Base-by-base conservation (phyloP, 1,140 invertebrate species). In the Achroia grisella region DNA sequence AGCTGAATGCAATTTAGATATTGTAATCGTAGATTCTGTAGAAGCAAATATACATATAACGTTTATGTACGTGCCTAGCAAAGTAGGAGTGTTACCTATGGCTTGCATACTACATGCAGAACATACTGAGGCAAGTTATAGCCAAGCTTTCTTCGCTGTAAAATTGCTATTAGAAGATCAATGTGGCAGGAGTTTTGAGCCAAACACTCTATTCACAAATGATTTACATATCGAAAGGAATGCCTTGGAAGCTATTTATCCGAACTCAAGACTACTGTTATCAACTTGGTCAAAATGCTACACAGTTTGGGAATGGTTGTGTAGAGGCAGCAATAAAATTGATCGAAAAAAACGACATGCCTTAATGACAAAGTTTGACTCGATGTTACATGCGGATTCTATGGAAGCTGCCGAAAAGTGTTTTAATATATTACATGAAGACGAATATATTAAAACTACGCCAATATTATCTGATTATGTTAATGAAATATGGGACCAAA, bases 101-200 rank as follows among this genome's bases (percentile, higher is more conserved):
- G 51, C 57, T 2, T 61, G 54, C 23, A 31, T 47, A 1, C 17
- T 61, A 28, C 57, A 57, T 40, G 34, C 34, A 1, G 14, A 41
- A 0, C 15, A 32, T 4, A 50, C 35, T 1, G 39, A 49, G 17
- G 14, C 37, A 0, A 51, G 33, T n/a, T 60, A 48, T 33, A 54
- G 32, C 2, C 47, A 46, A 28, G 52, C 44, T 8, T 56, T 63
- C 10, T 27, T 45, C 4, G 36, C 33, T 13, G 10, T 36, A 9
- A 46, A 47, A 41, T 4, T 40, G 2, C 10, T 15, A 1, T 44
- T 56, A 10, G 48, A 56, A 30, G 32, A 29, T 6, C 4, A n/a
- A n/a, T 32, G 8, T 8, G 14, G 30, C n/a, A 23, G 28, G 1
- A 29, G 1, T 8, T 43, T 46, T 10, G 42, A 41, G 5, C 42